These are phyloP conservation scores for Calcarius ornatus DNA, from an alignment of 2,113 vertebrate species.

Conservation along the genomic window DNA sequence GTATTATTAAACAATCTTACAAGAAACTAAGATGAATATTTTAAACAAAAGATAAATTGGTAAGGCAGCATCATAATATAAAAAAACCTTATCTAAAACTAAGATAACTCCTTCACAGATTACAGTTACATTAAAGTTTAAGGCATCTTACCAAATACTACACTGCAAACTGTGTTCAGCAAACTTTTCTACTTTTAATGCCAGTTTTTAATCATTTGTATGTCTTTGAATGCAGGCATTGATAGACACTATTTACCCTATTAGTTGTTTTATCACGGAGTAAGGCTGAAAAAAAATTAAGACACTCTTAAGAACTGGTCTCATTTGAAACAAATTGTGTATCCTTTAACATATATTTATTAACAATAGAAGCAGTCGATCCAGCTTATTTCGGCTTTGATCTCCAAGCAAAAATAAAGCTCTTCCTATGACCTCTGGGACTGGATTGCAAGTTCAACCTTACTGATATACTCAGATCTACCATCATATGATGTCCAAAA, in stretches of 20 bases:
- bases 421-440: neutral
- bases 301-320: neutral
- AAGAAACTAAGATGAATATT: neutral
- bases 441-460: neutral
- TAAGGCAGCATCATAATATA: neutral
- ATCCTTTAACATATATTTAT: neutral
- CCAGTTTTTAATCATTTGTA: neutral
- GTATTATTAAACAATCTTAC: neutral
- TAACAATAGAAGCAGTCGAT: neutral
- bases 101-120: neutral
- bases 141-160: neutral
- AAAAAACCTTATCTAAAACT: neutral
- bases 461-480: neutral
- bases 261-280: neutral
- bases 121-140: neutral
- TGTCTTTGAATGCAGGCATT: neutral
- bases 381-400: neutral
- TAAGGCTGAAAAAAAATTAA: neutral
- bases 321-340: neutral
- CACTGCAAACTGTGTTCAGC: neutral
- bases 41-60: neutral
- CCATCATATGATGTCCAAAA: neutral
- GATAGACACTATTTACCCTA: neutral
- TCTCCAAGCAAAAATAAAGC: neutral
- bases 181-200: neutral